These are phyloP conservation scores for Caranx ignobilis DNA, from an alignment of 2,113 vertebrate genomes.

Conservation along the genomic window DNA sequence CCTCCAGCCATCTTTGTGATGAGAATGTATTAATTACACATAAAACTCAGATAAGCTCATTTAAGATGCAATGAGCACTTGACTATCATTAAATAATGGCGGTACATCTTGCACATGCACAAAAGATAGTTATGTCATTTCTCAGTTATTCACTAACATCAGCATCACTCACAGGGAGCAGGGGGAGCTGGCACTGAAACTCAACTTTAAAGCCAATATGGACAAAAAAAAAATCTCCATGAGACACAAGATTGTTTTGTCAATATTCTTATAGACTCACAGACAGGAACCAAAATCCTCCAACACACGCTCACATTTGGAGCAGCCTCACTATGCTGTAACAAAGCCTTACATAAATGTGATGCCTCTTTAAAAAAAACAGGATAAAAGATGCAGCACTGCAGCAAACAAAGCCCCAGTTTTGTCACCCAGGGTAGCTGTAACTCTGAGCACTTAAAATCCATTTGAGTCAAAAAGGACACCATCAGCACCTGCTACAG, in stretches of 20 bases:
- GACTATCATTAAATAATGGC: too few relatives aligned
- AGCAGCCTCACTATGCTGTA: background rate
- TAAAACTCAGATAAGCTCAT: too few relatives aligned
- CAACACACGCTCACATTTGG: background rate
- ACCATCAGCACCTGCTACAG: background rate
- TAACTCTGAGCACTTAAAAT: background rate
- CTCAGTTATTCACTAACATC: too few relatives aligned
- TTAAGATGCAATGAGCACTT: too few relatives aligned
- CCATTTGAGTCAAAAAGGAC: background rate
- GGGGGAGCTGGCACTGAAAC: background rate
- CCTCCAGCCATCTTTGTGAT: background rate
- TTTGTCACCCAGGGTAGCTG: background rate
- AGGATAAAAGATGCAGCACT: slow-evolving; percentile 1
- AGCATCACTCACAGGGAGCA: too few relatives aligned
- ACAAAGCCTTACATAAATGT: background rate
- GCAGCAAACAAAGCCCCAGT: background rate
- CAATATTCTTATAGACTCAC: background rate
- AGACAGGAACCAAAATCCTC: background rate
- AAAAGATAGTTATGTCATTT: too few relatives aligned
- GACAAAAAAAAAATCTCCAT: background rate
- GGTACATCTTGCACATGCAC: too few relatives aligned
- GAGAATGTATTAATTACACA: too few relatives aligned
- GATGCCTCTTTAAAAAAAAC: background rate
- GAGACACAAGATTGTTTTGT: background rate
- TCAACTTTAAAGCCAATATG: background rate